Base-by-base conservation (phyloP, 2,888 invertebrate species). In the Exocentrus adspersus region DNA sequence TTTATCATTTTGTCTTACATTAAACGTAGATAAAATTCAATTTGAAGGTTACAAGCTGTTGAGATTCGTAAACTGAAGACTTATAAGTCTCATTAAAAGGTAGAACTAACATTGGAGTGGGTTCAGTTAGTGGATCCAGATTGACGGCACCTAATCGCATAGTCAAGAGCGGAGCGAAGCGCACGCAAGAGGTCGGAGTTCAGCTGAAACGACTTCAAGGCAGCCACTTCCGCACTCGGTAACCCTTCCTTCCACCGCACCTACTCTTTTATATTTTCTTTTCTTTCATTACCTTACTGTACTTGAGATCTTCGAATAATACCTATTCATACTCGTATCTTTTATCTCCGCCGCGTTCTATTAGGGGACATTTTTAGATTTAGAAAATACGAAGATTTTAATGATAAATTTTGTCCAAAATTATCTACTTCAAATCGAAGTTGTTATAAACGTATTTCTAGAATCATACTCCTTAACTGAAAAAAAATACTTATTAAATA, bases 151-250 rank as follows among this genome's bases (percentile, higher is more conserved):
- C 68, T 66, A 68, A 70, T 69, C 60, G 65, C 59, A 65, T 58
- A 60, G 69, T 68, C 68, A 69, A 70, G 68, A 66, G 64, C 69
- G 65, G 66, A 64, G 64, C 61, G 65, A 62, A 68, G 72, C 67
- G 69, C 75, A 75, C 72, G 75, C 73, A 74, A 72, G 61, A 65
- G 73, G 69, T 72, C 72, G 71, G 42, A 68, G 73, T 71, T 74
- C 70, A 59, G 46, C 62, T 56, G 69, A 59, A 59, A 51, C 59
- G 59, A 32, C 51, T 42, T 28, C 43, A 42, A 59, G 59, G 42
- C 64, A 62, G 60, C 62, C 67, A 65, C 67, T 69, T 69, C 67
- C 69, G 69, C 63, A 65, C 62, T 69, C 64, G 53, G 62, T 62
- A 64, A 62, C 67, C 62, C 60, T 57, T 43, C n/a, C n/a, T n/a